Evolutionary conservation across 2,888 invertebrate genomes (phyloP), one percentile per base, ranked within the genome.

Genomic region (Eupithecia inturbata): DNA sequence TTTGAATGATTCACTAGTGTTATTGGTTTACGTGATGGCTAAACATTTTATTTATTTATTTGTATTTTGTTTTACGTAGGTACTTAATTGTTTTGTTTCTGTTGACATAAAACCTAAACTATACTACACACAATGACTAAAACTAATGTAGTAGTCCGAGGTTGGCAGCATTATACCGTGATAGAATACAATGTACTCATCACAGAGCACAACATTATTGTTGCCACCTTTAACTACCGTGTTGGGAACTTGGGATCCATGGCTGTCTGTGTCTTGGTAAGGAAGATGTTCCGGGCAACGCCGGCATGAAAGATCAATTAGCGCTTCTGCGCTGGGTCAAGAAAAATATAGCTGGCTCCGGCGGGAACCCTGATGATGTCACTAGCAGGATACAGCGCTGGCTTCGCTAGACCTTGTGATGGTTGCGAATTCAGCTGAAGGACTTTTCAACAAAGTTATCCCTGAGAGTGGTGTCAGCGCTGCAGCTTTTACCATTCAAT

Each of bases 271-370:
- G 89, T 77, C 82, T 91, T 26, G 91, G 91, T 0, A 91, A 91
- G 16, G 79, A 85, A 71, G 84, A 83, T 64, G 81, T 82, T 67
- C 91, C 91, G 0, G 92, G 92, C 1, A 91, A 92, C 68, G 92
- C 91, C 31, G 92, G 89, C 5, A 82, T 91, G 84, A 92, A 92
- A 77, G 92, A 92, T 71, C 90, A 90, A 79, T 84, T 92, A 1
- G 87, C 89, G 0, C 77, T 88, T 33, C 80, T 91, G 16, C 83
- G 82, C 0, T 90, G 89, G 90, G 86, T 90, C 0, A 82, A 88
- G 63, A 80, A 79, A 9, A 91, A 92, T 72, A 90, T 92, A 67
- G 89, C 81, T 0, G 80, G 71, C 2, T 92, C 90, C 67, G 89
- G 90, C 19, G 92, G 92, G 1, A 88, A 91, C 33, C 88, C 92